Base-by-base conservation (phyloP, 2,888 invertebrate species). In the Lithophane ornitopus region DNA sequence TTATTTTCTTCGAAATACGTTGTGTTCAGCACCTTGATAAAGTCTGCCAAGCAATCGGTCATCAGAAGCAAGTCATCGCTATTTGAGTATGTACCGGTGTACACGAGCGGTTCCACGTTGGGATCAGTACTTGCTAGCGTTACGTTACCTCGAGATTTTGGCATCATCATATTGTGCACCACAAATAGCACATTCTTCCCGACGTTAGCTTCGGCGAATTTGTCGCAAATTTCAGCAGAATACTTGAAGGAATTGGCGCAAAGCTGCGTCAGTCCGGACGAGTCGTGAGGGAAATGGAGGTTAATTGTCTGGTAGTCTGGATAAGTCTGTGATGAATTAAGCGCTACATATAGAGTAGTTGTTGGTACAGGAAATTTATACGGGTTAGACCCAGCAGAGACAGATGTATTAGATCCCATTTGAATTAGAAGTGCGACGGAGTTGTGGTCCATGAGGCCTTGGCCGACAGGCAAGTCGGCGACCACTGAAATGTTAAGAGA, bases 281-380 rank as follows among this genome's bases (percentile, higher is more conserved):
- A 71, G 52, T 88, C 85, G 8, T 82, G 84, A 0, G 89, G 84
- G 12, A 90, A 83, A 0, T 86, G 6, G 19, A 89, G 82, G 49
- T 80, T 87, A 2, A 90, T 82, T 6, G 79, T 8, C 49, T 91
- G 91, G 56, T 88, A 90, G 28, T 90, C 89, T 22, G 92, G 85
- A 39, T 87, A 87, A 11, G 67, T 28, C 34, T 88, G 86, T 11
- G 78, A 59, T 16, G 80, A 41, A 54, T 91, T 76, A 1, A 90
- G 39, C 1, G 88, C 79, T 8, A 78, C 83, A 28, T 85, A 87
- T 0, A 73, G 44, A 16, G 78, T 68, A 12, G 89, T 81, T 9
- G 73, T 56, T 0, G 89, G 87, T 6, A 84, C 80, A 0, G 90
- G 90, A 16, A 87, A 89, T 6, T 44, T 39, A 22, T 22, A 6